A percentile compares a stretch with the other conserved stretches of the same genome.
phyloP scores from a whole-genome alignment of 2,113 vertebrate genomes.

The Progne subis region DNA sequence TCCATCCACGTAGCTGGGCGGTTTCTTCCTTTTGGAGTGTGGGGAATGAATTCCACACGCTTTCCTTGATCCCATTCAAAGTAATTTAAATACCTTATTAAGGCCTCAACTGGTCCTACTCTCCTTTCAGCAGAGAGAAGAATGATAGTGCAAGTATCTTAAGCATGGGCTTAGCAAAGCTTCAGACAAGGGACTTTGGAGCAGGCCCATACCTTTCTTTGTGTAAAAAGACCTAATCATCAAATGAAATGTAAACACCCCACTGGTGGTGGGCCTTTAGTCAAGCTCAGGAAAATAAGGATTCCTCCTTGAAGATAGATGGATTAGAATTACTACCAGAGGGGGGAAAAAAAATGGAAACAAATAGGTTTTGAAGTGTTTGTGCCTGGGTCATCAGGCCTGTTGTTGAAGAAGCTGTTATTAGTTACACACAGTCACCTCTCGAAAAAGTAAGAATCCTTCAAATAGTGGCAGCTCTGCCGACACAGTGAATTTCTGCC shows the following conservation, averaged over 20 bases:
- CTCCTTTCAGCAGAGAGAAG: background rate
- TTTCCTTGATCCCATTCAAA: background rate
- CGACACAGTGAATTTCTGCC: rapidly evolving
- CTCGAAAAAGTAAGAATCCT: background rate
- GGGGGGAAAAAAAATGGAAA: background rate
- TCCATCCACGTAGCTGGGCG: rapidly evolving
- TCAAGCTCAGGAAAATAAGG: background rate
- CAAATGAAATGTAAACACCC: background rate
- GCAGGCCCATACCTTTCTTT: background rate
- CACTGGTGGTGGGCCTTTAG: background rate
- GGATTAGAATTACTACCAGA: background rate
- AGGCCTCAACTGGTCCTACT: background rate
- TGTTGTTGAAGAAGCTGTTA: background rate
- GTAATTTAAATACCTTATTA: background rate
- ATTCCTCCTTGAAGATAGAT: background rate
- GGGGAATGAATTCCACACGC: background rate
- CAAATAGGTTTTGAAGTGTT: background rate
- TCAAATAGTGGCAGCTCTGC: background rate
- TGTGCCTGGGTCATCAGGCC: background rate
- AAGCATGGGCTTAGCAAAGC: background rate
- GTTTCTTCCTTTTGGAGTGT: background rate
- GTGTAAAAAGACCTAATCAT: background rate
- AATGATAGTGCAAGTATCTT: background rate
- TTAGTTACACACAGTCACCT: background rate
- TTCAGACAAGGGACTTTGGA: background rate